Base-by-base conservation (phyloP, 2,797 vertebrate species). In the Todus mexicanus region DNA sequence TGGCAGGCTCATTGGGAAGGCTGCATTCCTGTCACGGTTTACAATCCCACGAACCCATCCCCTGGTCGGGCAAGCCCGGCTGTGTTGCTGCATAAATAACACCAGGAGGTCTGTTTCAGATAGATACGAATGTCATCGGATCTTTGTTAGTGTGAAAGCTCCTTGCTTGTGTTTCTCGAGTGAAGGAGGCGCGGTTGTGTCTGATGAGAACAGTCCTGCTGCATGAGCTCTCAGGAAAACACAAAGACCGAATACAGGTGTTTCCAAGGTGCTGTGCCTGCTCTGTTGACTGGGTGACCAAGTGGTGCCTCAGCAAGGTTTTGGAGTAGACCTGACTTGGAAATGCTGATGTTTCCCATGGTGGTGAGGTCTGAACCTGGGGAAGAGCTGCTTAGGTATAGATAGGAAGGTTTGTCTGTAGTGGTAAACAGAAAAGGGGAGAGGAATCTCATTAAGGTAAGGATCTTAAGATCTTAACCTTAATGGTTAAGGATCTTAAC, bases 111-210 rank as follows among this genome's bases (percentile, higher is more conserved):
- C 29, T 5, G 2, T 21, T 76, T 73, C 47, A 25, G 40, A 15
- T 17, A 38, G 59, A 33, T 15, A 11, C 1, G 1, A 0, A 0
- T n/a, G 53, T 27, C 7, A 3, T 14, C n/a, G n/a, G n/a, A n/a
- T n/a, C n/a, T n/a, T n/a, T n/a, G n/a, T n/a, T n/a, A n/a, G n/a
- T n/a, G n/a, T n/a, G n/a, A n/a, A n/a, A n/a, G n/a, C n/a, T n/a
- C n/a, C n/a, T 22, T 50, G 14, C 75, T 83, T 0, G 0, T 42
- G 7, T 59, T 61, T 53, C 37, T 21, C 0, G 0, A 82, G 63
- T n/a, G n/a, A n/a, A n/a, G 12, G 27, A 64, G 59, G 21, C 29
- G 69, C 7, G 27, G 17, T 29, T 53, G 43, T 35, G n/a, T 29
- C 48, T 63, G 37, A 18, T 63, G 7, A 48, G 63, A 57, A 26